Evolutionary conservation across 1,140 invertebrate genomes (phyloP).

Genomic region (Lamellibrachia luymesi): DNA sequence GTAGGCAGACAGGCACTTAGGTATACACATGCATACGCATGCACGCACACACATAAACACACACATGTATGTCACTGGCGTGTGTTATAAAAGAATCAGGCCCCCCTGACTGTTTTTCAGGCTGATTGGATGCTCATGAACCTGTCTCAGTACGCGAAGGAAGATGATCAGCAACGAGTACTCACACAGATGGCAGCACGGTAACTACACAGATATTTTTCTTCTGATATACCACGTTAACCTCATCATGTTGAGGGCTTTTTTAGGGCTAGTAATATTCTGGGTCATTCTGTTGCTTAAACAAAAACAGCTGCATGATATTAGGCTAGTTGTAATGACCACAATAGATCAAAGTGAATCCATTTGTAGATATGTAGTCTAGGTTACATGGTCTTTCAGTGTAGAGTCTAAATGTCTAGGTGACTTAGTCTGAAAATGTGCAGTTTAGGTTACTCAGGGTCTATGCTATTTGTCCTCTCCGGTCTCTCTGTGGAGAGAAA

Average conservation of each 20-base stretch:
- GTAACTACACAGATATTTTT: conserved; percentile 44
- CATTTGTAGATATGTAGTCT: neutral
- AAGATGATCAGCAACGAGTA: conserved; percentile 80
- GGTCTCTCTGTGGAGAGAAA: too few relatives aligned
- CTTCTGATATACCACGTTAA: too few relatives aligned
- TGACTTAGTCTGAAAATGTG: neutral
- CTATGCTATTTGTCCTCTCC: too few relatives aligned
- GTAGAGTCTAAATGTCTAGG: neutral
- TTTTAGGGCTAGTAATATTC: too few relatives aligned
- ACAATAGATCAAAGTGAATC: too few relatives aligned
- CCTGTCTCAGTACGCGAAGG: conserved; percentile 75
- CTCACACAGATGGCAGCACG: conserved; percentile 71
- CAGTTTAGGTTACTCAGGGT: neutral
- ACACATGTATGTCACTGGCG: too few relatives aligned
- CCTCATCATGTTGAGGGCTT: too few relatives aligned
- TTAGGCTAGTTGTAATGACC: too few relatives aligned
- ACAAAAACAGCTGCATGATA: too few relatives aligned
- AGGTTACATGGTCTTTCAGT: neutral
- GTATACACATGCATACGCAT: neutral
- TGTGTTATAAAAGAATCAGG: neutral
- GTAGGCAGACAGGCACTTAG: neutral
- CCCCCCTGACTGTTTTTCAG: conserved; percentile 39
- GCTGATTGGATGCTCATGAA: conserved; percentile 74
- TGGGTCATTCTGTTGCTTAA: too few relatives aligned
- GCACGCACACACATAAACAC: neutral